A percentile compares a stretch with the other conserved stretches of the same genome.
Conservation (phyloP, 92 coral and sea anemone species). For the Parazoanthus swiftii region DNA sequence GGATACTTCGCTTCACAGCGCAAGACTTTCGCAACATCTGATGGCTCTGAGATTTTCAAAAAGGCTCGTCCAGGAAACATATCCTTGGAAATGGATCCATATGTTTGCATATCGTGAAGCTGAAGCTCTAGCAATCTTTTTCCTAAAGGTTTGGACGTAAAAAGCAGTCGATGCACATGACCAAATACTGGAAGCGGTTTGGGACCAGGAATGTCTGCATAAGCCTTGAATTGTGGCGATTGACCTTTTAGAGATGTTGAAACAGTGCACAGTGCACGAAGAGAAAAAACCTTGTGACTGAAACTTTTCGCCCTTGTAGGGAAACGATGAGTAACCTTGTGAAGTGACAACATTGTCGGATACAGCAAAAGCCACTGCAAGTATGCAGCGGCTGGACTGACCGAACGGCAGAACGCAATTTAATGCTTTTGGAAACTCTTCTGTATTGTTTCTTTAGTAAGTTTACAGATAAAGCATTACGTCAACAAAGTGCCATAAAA, state of each 20-base stretch:
- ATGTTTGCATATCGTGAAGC: constrained; percentile 34
- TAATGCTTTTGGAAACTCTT: too few species aligned
- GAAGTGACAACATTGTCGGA: neutral
- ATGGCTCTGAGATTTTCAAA: constrained; percentile 46
- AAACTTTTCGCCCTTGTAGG: neutral
- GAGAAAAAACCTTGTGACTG: neutral
- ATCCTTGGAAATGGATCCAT: constrained; percentile 52
- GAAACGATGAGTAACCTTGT: neutral
- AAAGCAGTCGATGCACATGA: constrained; percentile 31
- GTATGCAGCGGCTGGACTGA: too few species aligned
- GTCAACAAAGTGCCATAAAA: too few species aligned
- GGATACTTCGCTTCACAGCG: constrained; percentile 72
- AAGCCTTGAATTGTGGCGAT: constrained; percentile 37
- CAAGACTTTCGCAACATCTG: constrained; percentile 58
- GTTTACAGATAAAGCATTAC: too few species aligned
- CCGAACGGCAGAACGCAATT: too few species aligned
- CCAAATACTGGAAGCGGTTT: constrained; percentile 46
- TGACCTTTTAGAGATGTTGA: neutral
- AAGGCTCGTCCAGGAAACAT: constrained; percentile 12
- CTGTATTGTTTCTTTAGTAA: too few species aligned
- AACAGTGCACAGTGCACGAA: constrained; percentile 13
- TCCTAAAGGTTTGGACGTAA: constrained; percentile 52
- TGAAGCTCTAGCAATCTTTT: constrained; percentile 46
- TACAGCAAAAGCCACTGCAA: too few species aligned
- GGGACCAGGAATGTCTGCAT: constrained; percentile 61